These are phyloP conservation scores for Saxicola maurus DNA, from an alignment of 2,797 vertebrate species.

Conservation along the genomic window DNA sequence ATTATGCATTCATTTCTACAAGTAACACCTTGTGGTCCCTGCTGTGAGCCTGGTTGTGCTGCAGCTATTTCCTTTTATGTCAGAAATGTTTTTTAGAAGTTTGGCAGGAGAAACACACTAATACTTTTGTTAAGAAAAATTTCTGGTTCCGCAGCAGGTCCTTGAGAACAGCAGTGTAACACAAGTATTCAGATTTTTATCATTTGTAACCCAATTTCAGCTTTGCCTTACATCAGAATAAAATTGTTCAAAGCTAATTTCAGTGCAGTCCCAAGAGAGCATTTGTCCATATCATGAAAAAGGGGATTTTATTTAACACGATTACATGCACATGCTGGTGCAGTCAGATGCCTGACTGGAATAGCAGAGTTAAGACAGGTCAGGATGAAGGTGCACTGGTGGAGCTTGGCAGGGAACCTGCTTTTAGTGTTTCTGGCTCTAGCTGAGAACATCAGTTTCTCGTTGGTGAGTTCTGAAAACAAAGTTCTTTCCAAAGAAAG, in stretches of 20 bases:
- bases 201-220: neutral
- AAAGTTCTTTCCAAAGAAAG: constrained; percentile 21
- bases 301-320: neutral
- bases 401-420: constrained; percentile 48
- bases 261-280: neutral
- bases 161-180: neutral
- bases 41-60: neutral
- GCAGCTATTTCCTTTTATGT: constrained; percentile 16
- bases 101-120: neutral
- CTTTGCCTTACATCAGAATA: constrained; percentile 5
- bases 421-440: constrained; percentile 51
- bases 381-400: constrained; percentile 44
- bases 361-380: constrained; percentile 2
- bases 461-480: constrained; percentile 18
- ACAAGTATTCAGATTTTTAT: constrained; percentile 1
- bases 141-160: neutral
- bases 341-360: neutral
- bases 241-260: constrained; percentile 44
- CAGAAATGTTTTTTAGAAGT: neutral
- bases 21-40: constrained; percentile 38
- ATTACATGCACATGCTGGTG: constrained; percentile 2
- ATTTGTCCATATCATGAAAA: constrained; percentile 2
- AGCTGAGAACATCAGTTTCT: constrained; percentile 29
- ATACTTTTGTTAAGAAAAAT: neutral
- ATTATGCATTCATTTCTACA: constrained; percentile 15